Conservation (phyloP, 2,797 vertebrate species). For the Pangasius krempfi region DNA sequence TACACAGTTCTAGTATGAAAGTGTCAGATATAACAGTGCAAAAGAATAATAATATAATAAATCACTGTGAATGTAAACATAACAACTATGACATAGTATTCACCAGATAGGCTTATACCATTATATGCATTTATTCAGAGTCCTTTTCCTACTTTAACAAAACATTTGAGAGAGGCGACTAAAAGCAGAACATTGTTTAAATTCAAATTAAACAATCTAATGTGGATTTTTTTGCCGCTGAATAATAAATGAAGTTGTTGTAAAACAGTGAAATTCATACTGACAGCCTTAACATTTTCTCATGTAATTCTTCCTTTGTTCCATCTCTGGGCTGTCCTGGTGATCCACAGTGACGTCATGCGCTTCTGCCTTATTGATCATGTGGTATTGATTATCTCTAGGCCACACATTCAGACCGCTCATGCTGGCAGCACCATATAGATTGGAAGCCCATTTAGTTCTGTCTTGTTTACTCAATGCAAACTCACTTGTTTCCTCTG, state of each 20-base stretch:
- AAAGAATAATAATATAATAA: too few relatives aligned
- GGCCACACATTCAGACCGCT: slow-evolving; percentile 50
- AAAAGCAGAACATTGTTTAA: background rate
- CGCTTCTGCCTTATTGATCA: slow-evolving; percentile 27
- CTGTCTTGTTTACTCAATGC: slow-evolving; percentile 12
- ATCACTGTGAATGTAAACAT: too few relatives aligned
- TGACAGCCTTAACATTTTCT: background rate
- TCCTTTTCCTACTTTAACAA: background rate
- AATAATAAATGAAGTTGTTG: background rate
- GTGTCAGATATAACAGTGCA: too few relatives aligned
- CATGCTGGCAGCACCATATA: slow-evolving; percentile 52
- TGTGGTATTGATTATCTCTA: slow-evolving; percentile 68
- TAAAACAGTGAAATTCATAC: background rate
- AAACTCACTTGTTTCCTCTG: background rate
- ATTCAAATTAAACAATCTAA: background rate
- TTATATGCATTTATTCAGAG: background rate
- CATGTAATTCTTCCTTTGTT: slow-evolving; percentile 3
- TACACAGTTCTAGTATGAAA: too few relatives aligned
- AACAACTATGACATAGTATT: too few relatives aligned
- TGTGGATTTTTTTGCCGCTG: background rate
- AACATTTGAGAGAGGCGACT: background rate
- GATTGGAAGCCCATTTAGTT: slow-evolving; percentile 33
- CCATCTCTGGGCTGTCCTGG: background rate
- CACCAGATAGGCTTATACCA: too few relatives aligned
- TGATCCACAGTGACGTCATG: slow-evolving; percentile 16